A percentile compares a stretch with the other conserved stretches of the same genome.
Evolutionary conservation across 2,888 invertebrate species (phyloP).

Genomic region (Eulithis testata): DNA sequence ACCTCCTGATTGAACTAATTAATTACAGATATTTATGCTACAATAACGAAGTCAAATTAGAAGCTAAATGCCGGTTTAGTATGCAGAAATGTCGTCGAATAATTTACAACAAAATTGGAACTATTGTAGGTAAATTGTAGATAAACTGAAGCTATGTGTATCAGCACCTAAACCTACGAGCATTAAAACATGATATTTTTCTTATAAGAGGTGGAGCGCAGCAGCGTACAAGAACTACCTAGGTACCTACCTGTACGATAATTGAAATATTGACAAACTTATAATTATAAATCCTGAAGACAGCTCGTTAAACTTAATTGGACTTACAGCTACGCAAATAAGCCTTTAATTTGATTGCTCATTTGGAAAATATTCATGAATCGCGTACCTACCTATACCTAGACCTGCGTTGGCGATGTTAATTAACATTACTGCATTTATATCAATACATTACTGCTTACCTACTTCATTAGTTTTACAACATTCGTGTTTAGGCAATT

Average conservation of each 20-base stretch:
- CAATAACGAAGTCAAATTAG: constrained; percentile 16
- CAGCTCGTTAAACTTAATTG: constrained; percentile 29
- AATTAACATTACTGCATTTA: constrained; percentile 48
- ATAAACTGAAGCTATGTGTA: too few relatives aligned
- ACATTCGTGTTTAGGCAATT: constrained; percentile 25
- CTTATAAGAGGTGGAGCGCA: too few relatives aligned
- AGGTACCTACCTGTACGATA: too few relatives aligned
- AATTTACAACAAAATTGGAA: constrained; percentile 10
- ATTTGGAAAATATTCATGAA: constrained; percentile 33
- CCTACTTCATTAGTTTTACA: constrained; percentile 26
- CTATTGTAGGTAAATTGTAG: not conserved
- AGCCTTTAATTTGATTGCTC: constrained; percentile 27
- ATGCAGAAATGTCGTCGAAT: constrained; percentile 15
- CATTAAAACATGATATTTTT: too few relatives aligned
- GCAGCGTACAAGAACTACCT: too few relatives aligned
- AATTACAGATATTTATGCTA: constrained; percentile 8
- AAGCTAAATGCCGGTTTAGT: constrained; percentile 13
- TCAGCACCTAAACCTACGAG: too few relatives aligned
- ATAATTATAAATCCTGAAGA: constrained; percentile 16
- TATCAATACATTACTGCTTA: constrained; percentile 37
- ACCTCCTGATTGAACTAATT: constrained; percentile 1
- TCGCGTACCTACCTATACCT: constrained; percentile 18
- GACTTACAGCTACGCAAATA: constrained; percentile 22
- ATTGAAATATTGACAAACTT: constrained; percentile 6
- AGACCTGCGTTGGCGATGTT: constrained; percentile 38